These are phyloP conservation scores for Lindbergichthys nudifrons DNA, from an alignment of 2,797 vertebrate species.

Conservation along the genomic window DNA sequence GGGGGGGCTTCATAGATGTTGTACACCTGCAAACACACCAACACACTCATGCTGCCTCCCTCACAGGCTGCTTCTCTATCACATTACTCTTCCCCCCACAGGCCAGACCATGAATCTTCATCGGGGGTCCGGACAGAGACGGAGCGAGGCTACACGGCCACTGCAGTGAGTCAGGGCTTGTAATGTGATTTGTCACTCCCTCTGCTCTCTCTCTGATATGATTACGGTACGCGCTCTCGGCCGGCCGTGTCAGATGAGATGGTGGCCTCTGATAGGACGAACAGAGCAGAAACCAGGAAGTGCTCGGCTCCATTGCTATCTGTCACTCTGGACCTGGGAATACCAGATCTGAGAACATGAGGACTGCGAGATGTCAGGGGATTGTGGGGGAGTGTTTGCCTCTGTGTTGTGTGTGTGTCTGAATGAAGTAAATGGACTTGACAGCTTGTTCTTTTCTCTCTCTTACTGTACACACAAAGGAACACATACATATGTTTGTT, in stretches of 20 bases:
- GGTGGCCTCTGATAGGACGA: slow-evolving; percentile 62
- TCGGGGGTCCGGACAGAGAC: slow-evolving; percentile 64
- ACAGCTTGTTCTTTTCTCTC: slow-evolving; percentile 32
- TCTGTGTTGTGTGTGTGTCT: slow-evolving; percentile 23
- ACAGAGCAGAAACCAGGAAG: slow-evolving; percentile 74
- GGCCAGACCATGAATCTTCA: slow-evolving; percentile 76
- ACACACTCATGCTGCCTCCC: slow-evolving; percentile 33
- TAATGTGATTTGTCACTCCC: slow-evolving; percentile 82
- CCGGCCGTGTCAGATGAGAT: slow-evolving; percentile 67
- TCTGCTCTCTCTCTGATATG: slow-evolving; percentile 71
- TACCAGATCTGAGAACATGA: slow-evolving; percentile 12
- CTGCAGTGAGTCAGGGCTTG: slow-evolving; percentile 70
- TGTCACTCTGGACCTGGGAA: slow-evolving; percentile 52
- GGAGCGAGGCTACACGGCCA: slow-evolving; percentile 58
- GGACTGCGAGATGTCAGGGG: slow-evolving; percentile 16
- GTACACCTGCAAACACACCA: slow-evolving; percentile 36
- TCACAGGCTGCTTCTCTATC: slow-evolving; percentile 53
- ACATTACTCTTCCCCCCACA: slow-evolving; percentile 70
- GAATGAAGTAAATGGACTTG: slow-evolving; percentile 50
- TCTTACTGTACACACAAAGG: slow-evolving; percentile 3
- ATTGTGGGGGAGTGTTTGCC: slow-evolving; percentile 3
- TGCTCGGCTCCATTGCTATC: slow-evolving; percentile 56
- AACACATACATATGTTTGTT: slow-evolving; percentile 44
- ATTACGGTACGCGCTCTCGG: slow-evolving; percentile 69
- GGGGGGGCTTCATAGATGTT: slow-evolving; percentile 12